A percentile compares a stretch with the other conserved stretches of the same genome.
These are phyloP conservation scores for Pyrocoelia pectoralis DNA, from an alignment of 2,888 invertebrate species.

Conservation along the genomic window DNA sequence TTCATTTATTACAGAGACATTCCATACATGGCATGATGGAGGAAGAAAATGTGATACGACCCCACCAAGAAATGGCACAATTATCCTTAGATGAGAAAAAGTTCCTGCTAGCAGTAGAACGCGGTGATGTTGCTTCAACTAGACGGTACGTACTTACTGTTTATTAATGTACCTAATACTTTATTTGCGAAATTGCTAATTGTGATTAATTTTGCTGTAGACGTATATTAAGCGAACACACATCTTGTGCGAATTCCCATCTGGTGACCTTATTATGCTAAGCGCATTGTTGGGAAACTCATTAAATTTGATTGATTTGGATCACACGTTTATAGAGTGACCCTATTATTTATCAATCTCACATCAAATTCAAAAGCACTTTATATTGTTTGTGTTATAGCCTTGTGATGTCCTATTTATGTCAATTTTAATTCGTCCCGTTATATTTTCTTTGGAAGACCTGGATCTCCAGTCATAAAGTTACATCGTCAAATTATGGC, in stretches of 20 bases:
- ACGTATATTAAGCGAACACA: no score
- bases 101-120: constrained; percentile 92
- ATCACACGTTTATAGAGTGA: constrained; percentile 1
- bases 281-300: neutral
- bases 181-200: no score
- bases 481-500: no score
- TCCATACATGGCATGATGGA: constrained; percentile 94
- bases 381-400: constrained; percentile 18
- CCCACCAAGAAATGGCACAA: constrained; percentile 88
- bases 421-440: constrained; percentile 26
- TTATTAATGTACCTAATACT: no score
- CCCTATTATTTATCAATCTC: constrained; percentile 5
- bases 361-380: constrained; percentile 20
- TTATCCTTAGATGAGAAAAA: constrained; percentile 90
- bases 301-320: constrained; percentile 19
- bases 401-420: constrained; percentile 14
- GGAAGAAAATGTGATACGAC: constrained; percentile 86
- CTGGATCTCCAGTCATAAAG: no score
- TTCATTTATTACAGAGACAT: constrained; percentile 69
- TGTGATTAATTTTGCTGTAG: no score
- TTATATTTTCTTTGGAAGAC: no score
- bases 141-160: constrained; percentile 67
- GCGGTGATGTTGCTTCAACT: constrained; percentile 95
- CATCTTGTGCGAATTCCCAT: neutral
- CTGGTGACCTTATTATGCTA: neutral